Evolutionary conservation across 2,888 invertebrate species (phyloP).

Genomic region (Stenoptilia bipunctidactyla): DNA sequence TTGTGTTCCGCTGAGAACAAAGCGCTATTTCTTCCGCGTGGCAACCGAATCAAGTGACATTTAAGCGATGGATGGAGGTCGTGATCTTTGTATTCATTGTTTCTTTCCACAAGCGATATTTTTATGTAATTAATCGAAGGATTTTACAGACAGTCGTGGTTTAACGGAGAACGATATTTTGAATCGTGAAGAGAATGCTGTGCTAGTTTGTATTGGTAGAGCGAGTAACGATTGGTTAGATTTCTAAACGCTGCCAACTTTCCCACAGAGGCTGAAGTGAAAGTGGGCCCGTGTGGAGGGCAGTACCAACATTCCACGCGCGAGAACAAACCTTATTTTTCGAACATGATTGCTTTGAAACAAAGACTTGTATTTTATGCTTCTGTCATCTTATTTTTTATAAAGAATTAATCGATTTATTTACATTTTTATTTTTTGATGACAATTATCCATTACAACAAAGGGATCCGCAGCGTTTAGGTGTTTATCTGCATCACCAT

Average conservation of each 20-base stretch:
- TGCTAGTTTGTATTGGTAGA: slow-evolving; percentile 9
- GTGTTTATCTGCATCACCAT: no score
- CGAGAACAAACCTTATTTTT: not conserved
- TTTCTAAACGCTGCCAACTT: slow-evolving; percentile 60
- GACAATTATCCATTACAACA: no score
- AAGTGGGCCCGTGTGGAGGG: slow-evolving; percentile 48
- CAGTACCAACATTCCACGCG: slow-evolving; percentile 13
- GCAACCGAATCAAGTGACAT: slow-evolving; percentile 58
- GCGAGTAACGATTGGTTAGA: slow-evolving; percentile 39
- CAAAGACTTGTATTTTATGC: no score
- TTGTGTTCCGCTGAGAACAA: slow-evolving; percentile 40
- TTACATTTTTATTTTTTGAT: no score
- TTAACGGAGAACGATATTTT: no score
- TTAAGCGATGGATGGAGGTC: slow-evolving; percentile 60
- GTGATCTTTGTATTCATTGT: slow-evolving; percentile 33
- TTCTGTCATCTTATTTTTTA: no score
- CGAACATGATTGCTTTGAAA: not conserved
- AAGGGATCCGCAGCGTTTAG: no score
- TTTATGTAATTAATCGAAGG: not conserved
- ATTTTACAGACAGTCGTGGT: not conserved
- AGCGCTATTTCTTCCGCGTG: slow-evolving; percentile 51
- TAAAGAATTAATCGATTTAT: no score
- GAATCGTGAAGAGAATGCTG: slow-evolving; percentile 6
- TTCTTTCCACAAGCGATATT: slow-evolving; percentile 13
- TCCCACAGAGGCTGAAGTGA: slow-evolving; percentile 54